phyloP scores from a whole-genome alignment of 2,888 invertebrate genomes.

The Sminthurides aquaticus region DNA sequence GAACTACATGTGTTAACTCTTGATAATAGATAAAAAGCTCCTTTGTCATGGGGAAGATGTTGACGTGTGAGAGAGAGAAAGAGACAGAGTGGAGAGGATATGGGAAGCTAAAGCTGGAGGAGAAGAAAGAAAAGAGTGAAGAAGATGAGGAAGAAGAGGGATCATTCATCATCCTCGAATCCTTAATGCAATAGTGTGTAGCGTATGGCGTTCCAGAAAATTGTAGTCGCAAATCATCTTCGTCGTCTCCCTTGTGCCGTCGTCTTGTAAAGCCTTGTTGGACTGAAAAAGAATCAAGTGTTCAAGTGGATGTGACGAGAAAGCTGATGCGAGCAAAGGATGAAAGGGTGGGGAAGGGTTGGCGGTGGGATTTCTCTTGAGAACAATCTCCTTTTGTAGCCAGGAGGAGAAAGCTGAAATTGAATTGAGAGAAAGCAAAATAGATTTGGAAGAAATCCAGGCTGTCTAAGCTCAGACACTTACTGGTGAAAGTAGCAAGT shows the following conservation, averaged over 20 bases:
- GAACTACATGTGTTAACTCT: background rate
- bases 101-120: slow-evolving; percentile 2
- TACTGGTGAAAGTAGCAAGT: no score
- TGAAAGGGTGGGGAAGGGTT: no score
- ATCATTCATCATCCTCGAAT: slow-evolving; percentile 22
- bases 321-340: background rate
- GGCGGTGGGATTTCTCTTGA: no score
- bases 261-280: background rate
- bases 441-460: no score
- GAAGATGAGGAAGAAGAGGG: slow-evolving; percentile 10
- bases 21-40: slow-evolving; percentile 21
- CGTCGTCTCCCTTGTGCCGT: background rate
- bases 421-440: no score
- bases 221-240: background rate
- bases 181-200: slow-evolving; percentile 17
- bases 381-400: no score
- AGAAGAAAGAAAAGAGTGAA: slow-evolving; percentile 7
- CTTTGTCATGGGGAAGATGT: slow-evolving; percentile 21
- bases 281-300: background rate
- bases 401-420: no score
- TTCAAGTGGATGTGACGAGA: background rate
- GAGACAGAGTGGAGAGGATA: background rate
- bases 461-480: no score
- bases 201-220: background rate
- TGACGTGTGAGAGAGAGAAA: slow-evolving; percentile 17